Evolutionary conservation across 2,113 vertebrate genomes (phyloP).

Genomic region (Salvator merianae): DNA sequence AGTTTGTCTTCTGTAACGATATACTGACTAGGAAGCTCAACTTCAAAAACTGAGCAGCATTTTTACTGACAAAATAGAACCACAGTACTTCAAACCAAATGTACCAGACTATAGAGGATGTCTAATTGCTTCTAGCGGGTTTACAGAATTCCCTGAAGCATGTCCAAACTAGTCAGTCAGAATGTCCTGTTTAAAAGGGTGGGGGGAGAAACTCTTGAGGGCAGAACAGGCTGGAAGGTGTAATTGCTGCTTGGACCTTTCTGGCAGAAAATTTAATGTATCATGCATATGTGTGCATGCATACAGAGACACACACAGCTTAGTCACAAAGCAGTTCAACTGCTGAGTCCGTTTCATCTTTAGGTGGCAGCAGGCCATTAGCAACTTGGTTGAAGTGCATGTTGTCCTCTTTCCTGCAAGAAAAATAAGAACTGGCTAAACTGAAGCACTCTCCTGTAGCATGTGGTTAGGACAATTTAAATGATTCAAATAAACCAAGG

Average conservation of each 20-base stretch:
- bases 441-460: neutral
- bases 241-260: neutral
- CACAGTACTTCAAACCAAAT: conserved; percentile 51
- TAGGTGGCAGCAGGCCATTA: neutral
- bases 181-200: conserved; percentile 6
- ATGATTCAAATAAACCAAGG: neutral
- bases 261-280: neutral
- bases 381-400: too few species aligned
- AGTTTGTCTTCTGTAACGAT: neutral
- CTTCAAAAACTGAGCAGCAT: conserved; percentile 15
- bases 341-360: neutral
- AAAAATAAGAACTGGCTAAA: neutral
- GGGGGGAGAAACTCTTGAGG: conserved; percentile 17
- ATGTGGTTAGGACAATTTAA: neutral
- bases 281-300: neutral
- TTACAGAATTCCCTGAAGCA: conserved; percentile 24
- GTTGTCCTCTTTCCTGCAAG: fast-evolving
- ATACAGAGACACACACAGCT: neutral
- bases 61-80: conserved; percentile 44
- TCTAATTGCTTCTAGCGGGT: conserved; percentile 31
- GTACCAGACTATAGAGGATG: conserved; percentile 11
- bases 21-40: conserved; percentile 11
- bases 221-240: neutral
- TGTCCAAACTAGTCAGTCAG: conserved; percentile 27
- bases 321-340: neutral